Conservation (phyloP, 2,113 vertebrate genomes). For the Circaetus cinerascens region DNA sequence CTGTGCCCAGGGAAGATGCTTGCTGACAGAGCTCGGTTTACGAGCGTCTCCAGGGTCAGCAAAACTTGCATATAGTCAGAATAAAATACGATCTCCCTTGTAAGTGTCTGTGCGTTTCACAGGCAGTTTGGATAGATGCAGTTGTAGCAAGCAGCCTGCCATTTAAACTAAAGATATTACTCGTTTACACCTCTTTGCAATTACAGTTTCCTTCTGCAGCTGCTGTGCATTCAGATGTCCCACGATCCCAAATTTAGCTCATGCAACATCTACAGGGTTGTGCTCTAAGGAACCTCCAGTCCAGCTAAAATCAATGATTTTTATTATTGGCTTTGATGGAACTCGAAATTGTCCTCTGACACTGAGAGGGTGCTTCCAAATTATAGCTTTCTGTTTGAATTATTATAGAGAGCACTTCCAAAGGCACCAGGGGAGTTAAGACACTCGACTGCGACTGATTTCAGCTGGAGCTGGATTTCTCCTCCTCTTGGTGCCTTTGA, state of each 20-base stretch:
- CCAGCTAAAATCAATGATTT: not conserved
- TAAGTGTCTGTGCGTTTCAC: not conserved
- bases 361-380: not conserved
- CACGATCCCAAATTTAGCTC: not conserved
- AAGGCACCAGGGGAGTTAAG: constrained; percentile 1
- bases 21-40: not conserved
- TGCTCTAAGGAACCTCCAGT: not conserved
- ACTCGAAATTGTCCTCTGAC: not conserved
- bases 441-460: not conserved
- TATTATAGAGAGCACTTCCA: not conserved
- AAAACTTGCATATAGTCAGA: not conserved
- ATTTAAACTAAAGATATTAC: not conserved
- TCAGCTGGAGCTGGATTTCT: not conserved
- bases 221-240: not conserved
- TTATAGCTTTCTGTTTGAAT: not conserved
- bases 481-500: not conserved
- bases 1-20: not conserved
- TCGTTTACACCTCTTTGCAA: not conserved
- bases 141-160: not conserved
- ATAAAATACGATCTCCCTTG: not conserved
- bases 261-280: not conserved
- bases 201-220: not conserved
- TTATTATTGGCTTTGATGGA: not conserved
- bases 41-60: accelerated
- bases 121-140: not conserved